Base-by-base conservation (phyloP, 1,140 invertebrate species). In the Vanessa atalanta region DNA sequence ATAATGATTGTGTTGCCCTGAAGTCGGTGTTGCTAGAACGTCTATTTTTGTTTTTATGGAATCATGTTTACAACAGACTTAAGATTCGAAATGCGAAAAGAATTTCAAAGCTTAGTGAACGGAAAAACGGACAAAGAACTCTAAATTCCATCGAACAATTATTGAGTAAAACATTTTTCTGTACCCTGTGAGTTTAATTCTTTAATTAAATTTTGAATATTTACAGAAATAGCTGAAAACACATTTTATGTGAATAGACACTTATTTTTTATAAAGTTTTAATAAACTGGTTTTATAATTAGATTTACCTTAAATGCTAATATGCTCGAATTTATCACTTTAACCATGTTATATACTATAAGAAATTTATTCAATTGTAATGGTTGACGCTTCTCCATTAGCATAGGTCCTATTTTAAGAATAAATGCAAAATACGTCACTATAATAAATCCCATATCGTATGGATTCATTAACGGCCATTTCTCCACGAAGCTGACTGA, bases 251-350 rank as follows among this genome's bases (percentile, higher is more conserved):
- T 43, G 1, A 43, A 43, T 43, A 9, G 37, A 43, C 6, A 43
- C 37, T 9, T 43, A 9, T 43, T 43, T 43, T 11, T 43, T 1
- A 43, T 43, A 43, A 8, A 43, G 7, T 31, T 31, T 31, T 31
- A 6, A 31, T 31, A 43, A 43, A 43, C 31, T 5, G 31, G 7
- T 5, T 37, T 37, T 37, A 37, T 37, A 37, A 43, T 43, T 60
- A 48, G n/a, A 26, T 60, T 77, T 66, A 84, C 82, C 81, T 81
- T 78, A 78, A 55, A 82, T 11, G 79, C 67, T 80, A 84, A 78
- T 70, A 79, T 47, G n/a, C 23, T 47, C 0, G 79, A 81, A 69
- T 84, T 84, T 43, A 80, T 64, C 57, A 81, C 73, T 73, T 81
- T 84, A 9, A 81, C 26, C 31, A 43, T n/a, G 57, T 84, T 84